A percentile compares a stretch with the other conserved stretches of the same genome.
Evolutionary conservation across 1,140 invertebrate species (phyloP).

Genomic region (Drosophila pseudoananassae): DNA sequence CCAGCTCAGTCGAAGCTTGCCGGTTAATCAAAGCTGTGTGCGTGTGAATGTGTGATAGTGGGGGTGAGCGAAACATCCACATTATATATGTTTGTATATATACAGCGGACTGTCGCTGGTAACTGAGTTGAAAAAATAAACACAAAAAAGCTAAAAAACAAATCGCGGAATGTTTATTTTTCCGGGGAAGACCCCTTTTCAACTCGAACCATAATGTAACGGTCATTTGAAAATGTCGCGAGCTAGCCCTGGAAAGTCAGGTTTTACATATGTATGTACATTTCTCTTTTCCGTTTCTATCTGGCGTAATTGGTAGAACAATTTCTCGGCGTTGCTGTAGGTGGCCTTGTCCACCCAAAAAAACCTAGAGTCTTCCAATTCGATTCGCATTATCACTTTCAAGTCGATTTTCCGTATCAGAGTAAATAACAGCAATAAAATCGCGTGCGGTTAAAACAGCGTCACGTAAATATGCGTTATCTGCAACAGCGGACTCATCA

Average conservation of each 20-base stretch:
- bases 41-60: constrained; percentile 4
- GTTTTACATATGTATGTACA: constrained; percentile 19
- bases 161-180: not conserved
- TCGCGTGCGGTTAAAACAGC: constrained; percentile 3
- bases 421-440: not conserved
- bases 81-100: constrained; percentile 6
- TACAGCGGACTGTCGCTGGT: not conserved
- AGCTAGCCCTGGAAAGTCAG: not conserved
- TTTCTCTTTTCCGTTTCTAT: not conserved
- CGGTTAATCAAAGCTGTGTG: constrained; percentile 15
- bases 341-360: constrained; percentile 53
- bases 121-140: constrained; percentile 2
- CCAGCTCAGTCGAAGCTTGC: constrained; percentile 35
- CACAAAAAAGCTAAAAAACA: constrained; percentile 1
- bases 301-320: constrained; percentile 35
- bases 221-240: not conserved
- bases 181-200: not conserved
- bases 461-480: constrained; percentile 1
- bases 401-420: not conserved
- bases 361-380: constrained; percentile 23
- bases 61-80: constrained; percentile 1
- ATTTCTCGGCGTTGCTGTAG: constrained; percentile 43
- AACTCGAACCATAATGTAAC: not conserved
- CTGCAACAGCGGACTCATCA: not conserved
- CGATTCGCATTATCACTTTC: constrained; percentile 36